phyloP scores from a whole-genome alignment of 2,888 invertebrate genomes.

The Plagiodera versicolora region DNA sequence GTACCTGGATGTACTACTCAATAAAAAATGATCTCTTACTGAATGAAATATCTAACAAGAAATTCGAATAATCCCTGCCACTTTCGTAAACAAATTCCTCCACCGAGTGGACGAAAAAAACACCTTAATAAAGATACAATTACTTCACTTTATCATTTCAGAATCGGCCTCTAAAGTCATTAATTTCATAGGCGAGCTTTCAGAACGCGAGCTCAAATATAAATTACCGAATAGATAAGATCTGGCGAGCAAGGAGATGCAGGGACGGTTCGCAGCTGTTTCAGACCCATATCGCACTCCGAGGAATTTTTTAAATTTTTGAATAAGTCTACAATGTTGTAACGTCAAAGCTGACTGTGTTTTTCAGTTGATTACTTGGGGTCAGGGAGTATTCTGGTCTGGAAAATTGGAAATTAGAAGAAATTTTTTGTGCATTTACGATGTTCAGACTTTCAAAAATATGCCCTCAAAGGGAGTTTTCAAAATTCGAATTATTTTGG shows the following conservation, averaged over 20 bases:
- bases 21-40: conserved; percentile 30
- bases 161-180: conserved; percentile 49
- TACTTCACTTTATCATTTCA: conserved; percentile 51
- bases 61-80: conserved; percentile 32
- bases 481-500: no score
- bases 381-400: no score
- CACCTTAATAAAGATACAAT: conserved; percentile 51
- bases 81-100: conserved; percentile 36
- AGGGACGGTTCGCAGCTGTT: background rate
- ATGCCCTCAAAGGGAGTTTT: no score
- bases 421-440: no score
- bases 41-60: conserved; percentile 35
- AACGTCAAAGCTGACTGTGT: no score
- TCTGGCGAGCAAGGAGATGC: conserved; percentile 23
- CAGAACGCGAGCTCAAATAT: conserved; percentile 44
- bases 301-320: no score
- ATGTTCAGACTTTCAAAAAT: no score
- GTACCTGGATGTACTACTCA: background rate
- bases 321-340: no score
- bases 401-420: no score
- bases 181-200: conserved; percentile 51
- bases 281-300: background rate
- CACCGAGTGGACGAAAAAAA: conserved; percentile 34
- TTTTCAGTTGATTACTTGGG: no score
- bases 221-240: conserved; percentile 41